Base-by-base conservation (phyloP, 2,888 invertebrate genomes). In the Metopia argyrocephala region DNA sequence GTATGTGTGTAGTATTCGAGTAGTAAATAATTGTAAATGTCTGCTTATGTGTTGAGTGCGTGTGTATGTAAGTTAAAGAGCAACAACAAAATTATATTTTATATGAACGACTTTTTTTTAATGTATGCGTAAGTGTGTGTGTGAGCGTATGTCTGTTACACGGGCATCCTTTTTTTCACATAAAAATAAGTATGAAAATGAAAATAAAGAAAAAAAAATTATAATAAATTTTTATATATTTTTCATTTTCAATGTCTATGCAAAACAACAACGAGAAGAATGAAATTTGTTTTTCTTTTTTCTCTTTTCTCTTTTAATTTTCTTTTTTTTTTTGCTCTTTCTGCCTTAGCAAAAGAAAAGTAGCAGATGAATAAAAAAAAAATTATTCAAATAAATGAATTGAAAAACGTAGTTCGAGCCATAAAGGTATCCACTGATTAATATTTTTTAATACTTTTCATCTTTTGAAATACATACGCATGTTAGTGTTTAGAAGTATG, bases 381-480 rank as follows among this genome's bases (percentile, higher is more conserved):
- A 56, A 76, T 61, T 78, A 66, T 21, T 54, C 66, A 70, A 78
- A 76, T 65, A 79, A 76, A 66, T 73, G 71, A 78, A 78, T 78
- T 73, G 68, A 78, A 12, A 81, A 81, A 66, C 78, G 81, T 75
- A 61, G 78, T 82, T 79, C 84, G 81, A 70, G 83, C 82, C 84
- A 83, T 84, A 84, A 85, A 87, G 88, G 87, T 85, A 88, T 78
- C 78, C 78, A 75, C 87, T 88, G 87, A 86, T 87, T 88, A 89
- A 88, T 89, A 88, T 86, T 87, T 88, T n/a, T 88, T 88, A 88
- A 88, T 88, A 87, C 86, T 79, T 82, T 38, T 15, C 38, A 12
- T 38, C 31, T 31, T 31, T 38, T 38, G n/a, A n/a, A n/a, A 12
- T 83, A 78, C 75, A 68, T 81, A 83, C 79, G 78, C 80, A 82